These are phyloP conservation scores for Nycteola revayana DNA, from an alignment of 2,888 invertebrate genomes.

Conservation along the genomic window DNA sequence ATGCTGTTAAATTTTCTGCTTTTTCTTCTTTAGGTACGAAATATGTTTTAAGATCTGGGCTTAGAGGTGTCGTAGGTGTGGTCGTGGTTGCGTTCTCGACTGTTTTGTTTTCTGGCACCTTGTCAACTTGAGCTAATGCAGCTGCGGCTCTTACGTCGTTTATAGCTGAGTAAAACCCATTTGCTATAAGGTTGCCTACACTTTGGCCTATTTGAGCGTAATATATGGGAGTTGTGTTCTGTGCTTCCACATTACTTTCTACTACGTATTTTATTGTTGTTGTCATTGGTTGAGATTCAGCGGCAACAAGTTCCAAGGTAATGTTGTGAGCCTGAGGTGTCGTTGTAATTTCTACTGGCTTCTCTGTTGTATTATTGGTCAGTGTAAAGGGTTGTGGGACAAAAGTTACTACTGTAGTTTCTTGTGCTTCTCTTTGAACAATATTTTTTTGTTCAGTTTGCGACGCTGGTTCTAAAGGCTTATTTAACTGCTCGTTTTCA, in stretches of 20 bases:
- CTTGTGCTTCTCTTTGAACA: conserved; percentile 66
- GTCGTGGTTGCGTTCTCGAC: conserved; percentile 38
- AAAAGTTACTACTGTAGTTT: conserved; percentile 53
- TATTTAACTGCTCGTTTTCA: conserved; percentile 57
- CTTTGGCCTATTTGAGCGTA: conserved; percentile 73
- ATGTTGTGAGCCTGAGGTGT: conserved; percentile 45
- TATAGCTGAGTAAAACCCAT: conserved; percentile 81
- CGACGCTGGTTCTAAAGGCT: conserved; percentile 32
- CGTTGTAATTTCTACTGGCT: conserved; percentile 43
- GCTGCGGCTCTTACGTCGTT: conserved; percentile 84
- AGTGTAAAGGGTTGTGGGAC: conserved; percentile 48
- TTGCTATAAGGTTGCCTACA: conserved; percentile 58
- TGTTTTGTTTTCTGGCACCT: conserved; percentile 67
- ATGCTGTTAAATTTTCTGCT: conserved; percentile 41
- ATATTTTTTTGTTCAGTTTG: conserved; percentile 55
- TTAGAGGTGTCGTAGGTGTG: conserved; percentile 33
- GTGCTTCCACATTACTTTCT: conserved; percentile 50
- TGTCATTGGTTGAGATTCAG: conserved; percentile 52
- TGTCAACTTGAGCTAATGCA: conserved; percentile 81
- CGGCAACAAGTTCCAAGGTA: conserved; percentile 44
- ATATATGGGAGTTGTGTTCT: conserved; percentile 65
- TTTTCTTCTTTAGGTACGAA: conserved; percentile 49
- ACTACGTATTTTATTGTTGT: conserved; percentile 57
- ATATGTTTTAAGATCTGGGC: conserved; percentile 46
- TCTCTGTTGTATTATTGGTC: conserved; percentile 55